Conservation (phyloP, 2,888 invertebrate species). For the Scaptomyza tumidula region DNA sequence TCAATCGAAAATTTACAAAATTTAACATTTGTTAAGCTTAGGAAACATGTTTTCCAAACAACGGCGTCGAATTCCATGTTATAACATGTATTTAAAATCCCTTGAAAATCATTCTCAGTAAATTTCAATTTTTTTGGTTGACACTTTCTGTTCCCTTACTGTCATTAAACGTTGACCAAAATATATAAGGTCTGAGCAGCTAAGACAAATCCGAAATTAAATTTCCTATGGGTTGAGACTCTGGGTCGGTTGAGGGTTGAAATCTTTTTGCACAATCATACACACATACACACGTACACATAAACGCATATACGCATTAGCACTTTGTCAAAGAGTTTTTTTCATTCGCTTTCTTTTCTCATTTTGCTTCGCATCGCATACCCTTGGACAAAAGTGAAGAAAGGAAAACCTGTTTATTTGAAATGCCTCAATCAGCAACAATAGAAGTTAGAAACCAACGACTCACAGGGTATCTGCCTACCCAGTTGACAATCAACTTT, state of each 20-base stretch:
- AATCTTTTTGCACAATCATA: conserved; percentile 7
- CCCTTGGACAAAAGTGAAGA: not conserved
- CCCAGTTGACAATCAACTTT: not conserved
- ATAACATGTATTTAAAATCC: no score
- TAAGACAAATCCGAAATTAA: conserved; percentile 38
- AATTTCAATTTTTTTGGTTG: conserved; percentile 1
- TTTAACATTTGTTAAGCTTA: no score
- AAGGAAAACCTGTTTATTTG: not conserved
- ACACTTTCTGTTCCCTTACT: conserved; percentile 14
- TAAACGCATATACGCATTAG: conserved; percentile 55
- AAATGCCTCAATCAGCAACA: not conserved
- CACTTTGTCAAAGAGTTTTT: conserved; percentile 59
- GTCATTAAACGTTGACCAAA: conserved; percentile 40
- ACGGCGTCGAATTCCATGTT: no score
- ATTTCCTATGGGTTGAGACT: conserved; percentile 1
- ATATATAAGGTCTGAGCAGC: conserved; percentile 36
- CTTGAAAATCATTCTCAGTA: not conserved
- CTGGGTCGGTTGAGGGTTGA: conserved; percentile 12
- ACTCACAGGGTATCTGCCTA: conserved; percentile 23
- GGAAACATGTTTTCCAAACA: no score
- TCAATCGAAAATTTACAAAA: no score
- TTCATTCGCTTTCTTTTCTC: conserved; percentile 20
- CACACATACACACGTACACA: conserved; percentile 1
- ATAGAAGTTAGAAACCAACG: not conserved
- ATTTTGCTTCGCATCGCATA: conserved; percentile 12